These are phyloP conservation scores for Rhagoletis zephyria DNA, from an alignment of 1,140 invertebrate genomes.

Conservation along the genomic window DNA sequence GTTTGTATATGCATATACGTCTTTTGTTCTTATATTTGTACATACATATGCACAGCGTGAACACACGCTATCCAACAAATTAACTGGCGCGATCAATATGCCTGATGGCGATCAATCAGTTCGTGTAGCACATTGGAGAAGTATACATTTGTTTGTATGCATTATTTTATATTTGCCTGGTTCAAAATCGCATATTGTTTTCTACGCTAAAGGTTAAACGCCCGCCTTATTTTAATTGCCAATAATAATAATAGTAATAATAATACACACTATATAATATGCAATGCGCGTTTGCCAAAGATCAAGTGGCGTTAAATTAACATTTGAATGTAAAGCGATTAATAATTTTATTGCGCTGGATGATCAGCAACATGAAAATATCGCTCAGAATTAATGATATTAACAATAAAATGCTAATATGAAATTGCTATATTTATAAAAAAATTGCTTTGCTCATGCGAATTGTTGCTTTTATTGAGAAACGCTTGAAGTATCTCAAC, in stretches of 20 bases:
- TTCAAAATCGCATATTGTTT: background rate
- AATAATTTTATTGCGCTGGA: background rate
- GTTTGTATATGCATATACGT: background rate
- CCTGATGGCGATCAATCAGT: conserved; percentile 40
- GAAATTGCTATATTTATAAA: background rate
- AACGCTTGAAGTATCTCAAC: too few relatives aligned
- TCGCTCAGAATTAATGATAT: background rate
- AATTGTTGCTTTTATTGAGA: too few relatives aligned
- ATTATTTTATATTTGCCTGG: background rate
- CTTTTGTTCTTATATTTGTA: too few relatives aligned
- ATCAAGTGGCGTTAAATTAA: background rate
- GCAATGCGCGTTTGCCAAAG: background rate
- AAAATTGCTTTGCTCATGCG: too few relatives aligned
- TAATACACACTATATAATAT: background rate
- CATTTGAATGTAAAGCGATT: conserved; percentile 1
- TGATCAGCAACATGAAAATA: background rate
- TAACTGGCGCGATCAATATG: conserved; percentile 10
- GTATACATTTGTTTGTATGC: background rate
- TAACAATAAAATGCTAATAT: background rate
- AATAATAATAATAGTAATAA: too few relatives aligned
- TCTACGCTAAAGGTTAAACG: conserved; percentile 9
- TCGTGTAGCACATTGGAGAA: conserved; percentile 23
- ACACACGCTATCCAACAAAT: background rate
- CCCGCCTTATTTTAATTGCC: conserved; percentile 1
- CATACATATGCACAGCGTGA: conserved; percentile 14